Percentiles rank a stretch among this genome's conserved stretches.
These are phyloP conservation scores for Mythimna albipuncta DNA, from an alignment of 2,888 invertebrate genomes.

Conservation along the genomic window DNA sequence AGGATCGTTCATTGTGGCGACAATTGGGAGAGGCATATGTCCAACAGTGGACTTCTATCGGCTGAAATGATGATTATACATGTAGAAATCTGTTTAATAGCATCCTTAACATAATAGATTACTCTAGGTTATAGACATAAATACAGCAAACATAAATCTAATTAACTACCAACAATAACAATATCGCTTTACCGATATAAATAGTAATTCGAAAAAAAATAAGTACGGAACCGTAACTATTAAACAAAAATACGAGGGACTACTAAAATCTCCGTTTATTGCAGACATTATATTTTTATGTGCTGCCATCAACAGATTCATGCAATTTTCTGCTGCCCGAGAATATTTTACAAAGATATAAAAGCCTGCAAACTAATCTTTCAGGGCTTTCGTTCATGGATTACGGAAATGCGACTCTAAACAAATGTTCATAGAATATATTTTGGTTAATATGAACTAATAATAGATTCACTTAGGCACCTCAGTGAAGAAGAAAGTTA, in stretches of 20 bases:
- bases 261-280: constrained; percentile 48
- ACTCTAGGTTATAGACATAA: not conserved
- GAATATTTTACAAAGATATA: constrained; percentile 57
- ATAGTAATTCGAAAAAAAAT: constrained; percentile 15
- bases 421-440: not conserved
- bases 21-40: too few species aligned
- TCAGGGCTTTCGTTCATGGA: not conserved
- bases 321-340: constrained; percentile 52
- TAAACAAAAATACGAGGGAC: constrained; percentile 20
- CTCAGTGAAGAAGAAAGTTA: constrained; percentile 36
- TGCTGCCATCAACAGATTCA: constrained; percentile 50
- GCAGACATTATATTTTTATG: constrained; percentile 58
- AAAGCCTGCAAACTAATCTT: constrained; percentile 51
- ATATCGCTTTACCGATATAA: not conserved
- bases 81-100: too few species aligned
- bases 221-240: constrained; percentile 11
- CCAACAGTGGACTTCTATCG: too few species aligned
- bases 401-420: constrained; percentile 21
- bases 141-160: not conserved
- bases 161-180: constrained; percentile 6
- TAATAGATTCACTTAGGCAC: constrained; percentile 40
- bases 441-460: not conserved
- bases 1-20: too few species aligned
- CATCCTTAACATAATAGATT: too few species aligned
- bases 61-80: too few species aligned